Conservation (phyloP, 2,797 vertebrate species). For the Peromyscus aztecus region DNA sequence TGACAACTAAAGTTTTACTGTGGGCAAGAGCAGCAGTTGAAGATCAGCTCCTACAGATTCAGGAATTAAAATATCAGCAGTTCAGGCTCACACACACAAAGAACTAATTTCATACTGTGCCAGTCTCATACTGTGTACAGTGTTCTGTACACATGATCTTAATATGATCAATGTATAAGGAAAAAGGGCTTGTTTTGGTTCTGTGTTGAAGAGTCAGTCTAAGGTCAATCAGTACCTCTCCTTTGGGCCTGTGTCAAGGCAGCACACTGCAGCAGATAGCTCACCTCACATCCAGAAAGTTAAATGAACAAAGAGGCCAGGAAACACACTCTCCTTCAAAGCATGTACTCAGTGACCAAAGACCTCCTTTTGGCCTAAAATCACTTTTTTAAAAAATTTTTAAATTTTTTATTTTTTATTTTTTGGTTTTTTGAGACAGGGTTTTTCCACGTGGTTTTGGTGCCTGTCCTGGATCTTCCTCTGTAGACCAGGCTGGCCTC, state of each 20-base stretch:
- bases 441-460: no score
- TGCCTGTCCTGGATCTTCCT: no score
- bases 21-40: background rate
- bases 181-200: background rate
- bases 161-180: background rate
- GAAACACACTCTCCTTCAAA: background rate
- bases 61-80: slow-evolving; percentile 52
- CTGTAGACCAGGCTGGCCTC: no score
- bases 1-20: slow-evolving; percentile 28
- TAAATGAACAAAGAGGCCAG: background rate
- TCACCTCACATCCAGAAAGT: background rate
- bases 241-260: background rate
- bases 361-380: background rate
- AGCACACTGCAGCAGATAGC: background rate
- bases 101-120: background rate
- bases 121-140: background rate
- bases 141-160: background rate
- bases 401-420: no score
- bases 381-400: no score
- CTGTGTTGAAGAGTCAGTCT: background rate
- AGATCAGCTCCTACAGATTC: background rate
- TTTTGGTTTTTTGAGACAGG: no score
- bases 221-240: accelerated
- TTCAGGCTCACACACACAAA: background rate
- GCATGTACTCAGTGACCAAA: background rate